Evolutionary conservation across 2,888 invertebrate genomes (phyloP).

Genomic region (Enoplolaimus lenunculus): DNA sequence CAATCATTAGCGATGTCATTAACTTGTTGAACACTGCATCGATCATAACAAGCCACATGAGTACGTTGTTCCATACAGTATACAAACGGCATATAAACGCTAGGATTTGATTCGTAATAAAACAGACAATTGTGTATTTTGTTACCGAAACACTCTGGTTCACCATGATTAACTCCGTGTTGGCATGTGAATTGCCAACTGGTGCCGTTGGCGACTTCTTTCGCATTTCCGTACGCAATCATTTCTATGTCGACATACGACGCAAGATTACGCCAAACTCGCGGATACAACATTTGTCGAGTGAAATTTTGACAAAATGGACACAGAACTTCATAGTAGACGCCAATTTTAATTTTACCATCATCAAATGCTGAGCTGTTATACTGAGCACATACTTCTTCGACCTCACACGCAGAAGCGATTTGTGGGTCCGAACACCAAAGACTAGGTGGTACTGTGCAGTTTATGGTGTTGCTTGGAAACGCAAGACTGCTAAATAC

Average conservation of each 20-base stretch:
- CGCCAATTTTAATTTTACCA: background rate
- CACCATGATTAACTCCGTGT: conserved; percentile 8
- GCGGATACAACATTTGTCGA: conserved; percentile 23
- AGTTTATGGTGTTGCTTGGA: too few species aligned
- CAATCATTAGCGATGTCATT: too few species aligned
- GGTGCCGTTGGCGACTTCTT: too few species aligned
- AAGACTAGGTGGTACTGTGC: background rate
- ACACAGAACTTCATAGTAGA: conserved; percentile 13
- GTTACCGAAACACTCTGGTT: conserved; percentile 1
- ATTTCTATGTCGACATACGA: conserved; percentile 33
- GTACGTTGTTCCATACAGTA: conserved; percentile 16
- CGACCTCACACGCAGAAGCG: background rate
- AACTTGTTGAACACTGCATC: too few species aligned
- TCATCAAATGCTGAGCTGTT: too few species aligned
- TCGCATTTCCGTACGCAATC: conserved; percentile 36
- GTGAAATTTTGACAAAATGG: conserved; percentile 16
- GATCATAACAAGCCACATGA: too few species aligned
- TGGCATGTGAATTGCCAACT: too few species aligned
- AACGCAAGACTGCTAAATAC: too few species aligned
- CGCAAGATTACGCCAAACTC: conserved; percentile 29
- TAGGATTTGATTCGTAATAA: too few species aligned
- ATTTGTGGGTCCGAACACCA: conserved; percentile 6
- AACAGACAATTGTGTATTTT: too few species aligned
- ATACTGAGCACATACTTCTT: background rate
- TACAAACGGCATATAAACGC: conserved; percentile 7